Evolutionary conservation across 2,113 vertebrate species (phyloP).

Genomic region (Mustelus asterias): DNA sequence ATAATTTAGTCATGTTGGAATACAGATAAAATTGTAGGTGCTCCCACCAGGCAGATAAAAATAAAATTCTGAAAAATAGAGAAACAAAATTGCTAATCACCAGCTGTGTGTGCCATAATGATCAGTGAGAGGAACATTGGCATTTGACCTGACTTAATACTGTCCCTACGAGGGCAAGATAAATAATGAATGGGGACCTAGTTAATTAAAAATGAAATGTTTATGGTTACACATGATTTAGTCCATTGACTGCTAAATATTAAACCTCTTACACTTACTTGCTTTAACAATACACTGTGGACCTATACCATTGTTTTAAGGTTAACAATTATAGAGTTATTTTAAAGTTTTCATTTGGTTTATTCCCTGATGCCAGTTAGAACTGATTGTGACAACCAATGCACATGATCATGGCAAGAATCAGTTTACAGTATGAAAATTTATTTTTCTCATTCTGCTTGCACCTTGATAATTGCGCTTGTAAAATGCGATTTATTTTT

Average conservation of each 20-base stretch:
- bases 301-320: constrained; percentile 6
- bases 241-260: constrained; percentile 52
- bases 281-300: constrained; percentile 49
- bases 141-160: background rate
- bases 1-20: background rate
- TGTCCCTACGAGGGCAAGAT: constrained; percentile 50
- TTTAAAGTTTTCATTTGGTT: constrained; percentile 31
- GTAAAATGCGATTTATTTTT: background rate
- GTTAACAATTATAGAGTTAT: constrained; percentile 25
- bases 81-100: constrained; percentile 7
- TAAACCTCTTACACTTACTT: constrained; percentile 49
- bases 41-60: background rate
- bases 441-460: background rate
- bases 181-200: constrained; percentile 49
- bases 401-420: background rate
- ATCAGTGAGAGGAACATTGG: constrained; percentile 15
- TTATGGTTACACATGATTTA: constrained; percentile 53
- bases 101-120: background rate
- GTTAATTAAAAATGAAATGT: constrained; percentile 58
- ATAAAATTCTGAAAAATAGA: constrained; percentile 6
- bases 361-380: background rate
- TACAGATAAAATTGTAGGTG: background rate
- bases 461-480: background rate
- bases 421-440: background rate
- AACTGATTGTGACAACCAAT: background rate